Conservation (phyloP, 1,140 invertebrate genomes). For the Scaptomyza pallida region DNA sequence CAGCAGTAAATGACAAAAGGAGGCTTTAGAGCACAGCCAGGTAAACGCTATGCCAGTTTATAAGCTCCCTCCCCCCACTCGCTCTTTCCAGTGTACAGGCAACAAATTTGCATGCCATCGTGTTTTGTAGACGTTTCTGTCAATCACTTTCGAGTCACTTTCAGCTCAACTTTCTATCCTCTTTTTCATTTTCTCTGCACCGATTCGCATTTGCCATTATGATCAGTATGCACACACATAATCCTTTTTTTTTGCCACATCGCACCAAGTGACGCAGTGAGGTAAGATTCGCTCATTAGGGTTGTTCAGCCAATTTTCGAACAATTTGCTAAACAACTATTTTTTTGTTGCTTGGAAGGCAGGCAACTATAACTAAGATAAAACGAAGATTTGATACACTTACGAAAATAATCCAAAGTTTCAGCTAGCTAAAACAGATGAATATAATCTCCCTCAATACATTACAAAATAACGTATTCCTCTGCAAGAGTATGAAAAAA, state of each 20-base stretch:
- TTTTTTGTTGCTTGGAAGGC: slow-evolving; percentile 30
- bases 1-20: neutral
- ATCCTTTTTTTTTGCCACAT: slow-evolving; percentile 28
- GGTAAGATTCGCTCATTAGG: slow-evolving; percentile 49
- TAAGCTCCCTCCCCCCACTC: neutral
- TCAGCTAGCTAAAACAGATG: no score
- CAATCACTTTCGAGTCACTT: slow-evolving; percentile 32
- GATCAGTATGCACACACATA: slow-evolving; percentile 5
- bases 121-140: slow-evolving; percentile 14
- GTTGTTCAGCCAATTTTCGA: slow-evolving; percentile 51
- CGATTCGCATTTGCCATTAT: neutral
- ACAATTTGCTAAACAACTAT: slow-evolving; percentile 44
- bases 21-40: slow-evolving; percentile 13
- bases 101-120: slow-evolving; percentile 11
- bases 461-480: no score
- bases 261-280: neutral
- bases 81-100: neutral
- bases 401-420: no score
- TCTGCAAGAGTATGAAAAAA: neutral
- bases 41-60: slow-evolving; percentile 1
- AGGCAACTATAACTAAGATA: neutral
- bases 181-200: no score
- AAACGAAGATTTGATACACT: no score
- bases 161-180: slow-evolving; percentile 16
- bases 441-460: no score